These are phyloP conservation scores for Amphiprion clarkii DNA, from an alignment of 2,797 vertebrate species.

Conservation along the genomic window DNA sequence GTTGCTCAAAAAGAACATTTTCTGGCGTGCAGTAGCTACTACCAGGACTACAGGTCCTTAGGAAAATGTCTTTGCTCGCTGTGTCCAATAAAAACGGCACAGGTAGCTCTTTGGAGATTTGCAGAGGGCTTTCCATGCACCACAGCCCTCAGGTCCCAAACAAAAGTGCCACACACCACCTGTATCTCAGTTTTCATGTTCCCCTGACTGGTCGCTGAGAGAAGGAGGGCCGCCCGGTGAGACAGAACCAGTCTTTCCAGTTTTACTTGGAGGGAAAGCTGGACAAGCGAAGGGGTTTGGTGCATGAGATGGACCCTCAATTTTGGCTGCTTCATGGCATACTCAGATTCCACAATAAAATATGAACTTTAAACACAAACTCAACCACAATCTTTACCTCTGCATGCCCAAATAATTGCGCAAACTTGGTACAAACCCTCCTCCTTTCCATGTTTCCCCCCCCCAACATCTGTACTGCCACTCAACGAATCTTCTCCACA, in stretches of 20 bases:
- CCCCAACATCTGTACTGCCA: constrained; percentile 29
- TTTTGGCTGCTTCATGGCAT: neutral
- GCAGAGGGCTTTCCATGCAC: constrained; percentile 64
- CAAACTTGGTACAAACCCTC: neutral
- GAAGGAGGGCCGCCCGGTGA: constrained; percentile 51
- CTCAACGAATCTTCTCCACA: neutral
- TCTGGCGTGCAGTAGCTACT: neutral
- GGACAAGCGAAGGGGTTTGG: constrained; percentile 21
- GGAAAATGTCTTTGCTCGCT: constrained; percentile 34
- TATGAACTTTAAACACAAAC: constrained; percentile 3
- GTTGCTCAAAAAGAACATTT: no score
- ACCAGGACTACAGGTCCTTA: neutral
- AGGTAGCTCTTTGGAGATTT: constrained; percentile 68
- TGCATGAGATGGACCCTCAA: constrained; percentile 26
- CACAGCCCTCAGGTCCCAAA: constrained; percentile 59
- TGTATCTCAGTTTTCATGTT: constrained; percentile 78
- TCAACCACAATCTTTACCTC: neutral
- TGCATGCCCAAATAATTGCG: neutral
- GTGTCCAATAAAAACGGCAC: constrained; percentile 43
- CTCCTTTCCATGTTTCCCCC: neutral
- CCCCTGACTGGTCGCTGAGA: constrained; percentile 71
- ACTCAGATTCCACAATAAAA: neutral
- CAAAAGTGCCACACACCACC: constrained; percentile 71
- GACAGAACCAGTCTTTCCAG: constrained; percentile 79
- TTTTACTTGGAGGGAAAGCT: constrained; percentile 56